phyloP scores from a whole-genome alignment of 2,797 vertebrate genomes.

The Dryobates pubescens region DNA sequence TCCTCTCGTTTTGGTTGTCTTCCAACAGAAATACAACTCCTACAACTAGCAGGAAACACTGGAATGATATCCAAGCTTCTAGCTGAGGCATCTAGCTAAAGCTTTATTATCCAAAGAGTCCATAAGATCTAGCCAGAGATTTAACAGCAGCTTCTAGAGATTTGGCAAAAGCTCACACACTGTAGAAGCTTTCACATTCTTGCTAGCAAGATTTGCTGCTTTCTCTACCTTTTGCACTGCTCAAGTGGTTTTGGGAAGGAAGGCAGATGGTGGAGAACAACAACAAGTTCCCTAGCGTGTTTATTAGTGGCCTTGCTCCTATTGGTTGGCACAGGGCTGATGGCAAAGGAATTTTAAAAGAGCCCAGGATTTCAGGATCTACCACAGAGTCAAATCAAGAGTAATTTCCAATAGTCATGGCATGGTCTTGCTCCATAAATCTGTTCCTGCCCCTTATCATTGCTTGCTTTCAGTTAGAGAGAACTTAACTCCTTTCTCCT shows the following conservation, averaged over 20 bases:
- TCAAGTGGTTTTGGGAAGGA: background rate
- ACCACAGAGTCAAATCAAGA: background rate
- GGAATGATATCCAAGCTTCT: conserved; percentile 30
- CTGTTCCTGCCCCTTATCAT: background rate
- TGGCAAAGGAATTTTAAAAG: background rate
- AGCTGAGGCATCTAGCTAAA: conserved; percentile 39
- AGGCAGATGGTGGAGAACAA: background rate
- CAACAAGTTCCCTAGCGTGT: background rate
- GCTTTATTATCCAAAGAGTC: conserved; percentile 29
- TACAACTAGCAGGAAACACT: conserved; percentile 43
- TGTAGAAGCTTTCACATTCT: background rate
- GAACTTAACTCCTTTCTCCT: background rate
- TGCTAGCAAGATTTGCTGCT: background rate
- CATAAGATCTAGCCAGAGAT: conserved; percentile 9
- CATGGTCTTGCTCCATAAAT: background rate
- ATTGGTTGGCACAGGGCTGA: background rate
- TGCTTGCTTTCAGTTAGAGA: background rate
- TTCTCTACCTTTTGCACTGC: background rate
- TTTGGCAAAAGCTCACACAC: background rate
- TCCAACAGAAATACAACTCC: conserved; percentile 59
- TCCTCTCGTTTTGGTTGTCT: background rate
- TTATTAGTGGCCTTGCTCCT: fast-evolving
- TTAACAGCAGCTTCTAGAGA: conserved; percentile 46
- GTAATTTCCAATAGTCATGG: background rate
- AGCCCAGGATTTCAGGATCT: background rate